Evolutionary conservation across 2,113 vertebrate species (phyloP).

Genomic region (Daboia siamensis): DNA sequence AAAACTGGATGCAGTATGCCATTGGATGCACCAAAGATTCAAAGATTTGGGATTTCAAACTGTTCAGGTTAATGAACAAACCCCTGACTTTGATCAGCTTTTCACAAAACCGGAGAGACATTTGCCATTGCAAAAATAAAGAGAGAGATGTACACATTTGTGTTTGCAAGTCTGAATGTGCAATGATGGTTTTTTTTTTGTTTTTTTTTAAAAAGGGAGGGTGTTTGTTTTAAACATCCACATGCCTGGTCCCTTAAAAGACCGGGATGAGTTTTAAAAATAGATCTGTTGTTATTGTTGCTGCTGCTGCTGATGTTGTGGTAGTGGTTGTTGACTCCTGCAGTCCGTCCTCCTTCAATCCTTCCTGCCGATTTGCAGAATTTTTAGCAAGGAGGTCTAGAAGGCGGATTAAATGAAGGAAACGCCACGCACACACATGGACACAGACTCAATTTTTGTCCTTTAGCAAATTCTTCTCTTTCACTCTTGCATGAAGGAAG

Average conservation of each 20-base stretch:
- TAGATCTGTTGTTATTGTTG: slow-evolving; percentile 64
- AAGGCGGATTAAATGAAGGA: slow-evolving; percentile 92
- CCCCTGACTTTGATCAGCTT: slow-evolving; percentile 67
- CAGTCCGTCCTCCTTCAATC: not conserved
- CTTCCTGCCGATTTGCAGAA: slow-evolving; percentile 69
- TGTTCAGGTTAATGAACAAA: slow-evolving; percentile 70
- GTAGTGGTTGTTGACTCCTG: not conserved
- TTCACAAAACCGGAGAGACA: slow-evolving; percentile 72
- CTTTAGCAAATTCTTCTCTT: slow-evolving; percentile 99
- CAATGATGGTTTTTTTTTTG: slow-evolving; percentile 22
- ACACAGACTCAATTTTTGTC: slow-evolving; percentile 94
- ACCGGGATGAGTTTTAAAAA: slow-evolving; percentile 75
- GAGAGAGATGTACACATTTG: not conserved
- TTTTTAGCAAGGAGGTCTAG: slow-evolving; percentile 78
- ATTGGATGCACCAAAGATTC: not conserved
- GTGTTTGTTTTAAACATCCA: slow-evolving; percentile 62
- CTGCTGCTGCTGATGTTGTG: not conserved
- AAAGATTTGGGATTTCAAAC: slow-evolving; percentile 62
- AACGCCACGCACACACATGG: slow-evolving; percentile 66
- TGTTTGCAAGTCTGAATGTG: slow-evolving; percentile 49
- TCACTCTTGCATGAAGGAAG: slow-evolving; percentile 96
- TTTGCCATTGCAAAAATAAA: slow-evolving; percentile 79
- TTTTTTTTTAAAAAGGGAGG: not conserved
- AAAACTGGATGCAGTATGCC: too few species aligned
- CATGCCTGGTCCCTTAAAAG: slow-evolving; percentile 63